Conservation (phyloP, 2,888 invertebrate species). For the Escarpia spicata region DNA sequence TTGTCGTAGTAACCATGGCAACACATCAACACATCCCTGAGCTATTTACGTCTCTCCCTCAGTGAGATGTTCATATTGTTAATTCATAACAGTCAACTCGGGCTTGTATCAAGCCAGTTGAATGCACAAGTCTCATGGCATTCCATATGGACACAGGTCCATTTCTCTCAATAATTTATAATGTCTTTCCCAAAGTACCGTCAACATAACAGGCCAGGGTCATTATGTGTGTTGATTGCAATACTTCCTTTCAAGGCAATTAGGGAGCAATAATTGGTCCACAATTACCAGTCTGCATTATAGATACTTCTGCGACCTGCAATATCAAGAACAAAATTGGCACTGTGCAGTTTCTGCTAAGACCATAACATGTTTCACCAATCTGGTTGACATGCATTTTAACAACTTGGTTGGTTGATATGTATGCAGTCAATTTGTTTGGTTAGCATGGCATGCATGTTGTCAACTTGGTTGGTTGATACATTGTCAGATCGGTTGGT, state of each 20-base stretch:
- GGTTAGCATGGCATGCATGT: not conserved
- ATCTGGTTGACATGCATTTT: not conserved
- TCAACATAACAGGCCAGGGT: too few relatives aligned
- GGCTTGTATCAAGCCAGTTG: not conserved
- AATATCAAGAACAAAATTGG: not conserved
- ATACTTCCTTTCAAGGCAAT: not conserved
- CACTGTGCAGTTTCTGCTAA: not conserved
- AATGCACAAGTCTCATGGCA: not conserved
- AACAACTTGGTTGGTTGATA: not conserved
- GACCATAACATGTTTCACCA: not conserved
- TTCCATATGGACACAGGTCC: not conserved
- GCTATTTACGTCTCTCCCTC: not conserved
- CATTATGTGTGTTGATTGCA: not conserved
- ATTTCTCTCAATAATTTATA: not conserved
- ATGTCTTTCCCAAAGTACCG: not conserved
- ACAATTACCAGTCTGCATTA: not conserved
- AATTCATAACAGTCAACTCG: not conserved
- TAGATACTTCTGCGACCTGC: not conserved
- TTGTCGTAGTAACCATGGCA: constrained; percentile 10
- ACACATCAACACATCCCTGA: not conserved
- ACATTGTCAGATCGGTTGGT: too few relatives aligned
- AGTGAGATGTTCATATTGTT: not conserved
- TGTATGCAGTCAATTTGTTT: not conserved
- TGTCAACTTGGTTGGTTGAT: not conserved
- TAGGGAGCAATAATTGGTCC: not conserved